phyloP scores from a whole-genome alignment of 2,113 vertebrate genomes.

The Engraulis encrasicolus region DNA sequence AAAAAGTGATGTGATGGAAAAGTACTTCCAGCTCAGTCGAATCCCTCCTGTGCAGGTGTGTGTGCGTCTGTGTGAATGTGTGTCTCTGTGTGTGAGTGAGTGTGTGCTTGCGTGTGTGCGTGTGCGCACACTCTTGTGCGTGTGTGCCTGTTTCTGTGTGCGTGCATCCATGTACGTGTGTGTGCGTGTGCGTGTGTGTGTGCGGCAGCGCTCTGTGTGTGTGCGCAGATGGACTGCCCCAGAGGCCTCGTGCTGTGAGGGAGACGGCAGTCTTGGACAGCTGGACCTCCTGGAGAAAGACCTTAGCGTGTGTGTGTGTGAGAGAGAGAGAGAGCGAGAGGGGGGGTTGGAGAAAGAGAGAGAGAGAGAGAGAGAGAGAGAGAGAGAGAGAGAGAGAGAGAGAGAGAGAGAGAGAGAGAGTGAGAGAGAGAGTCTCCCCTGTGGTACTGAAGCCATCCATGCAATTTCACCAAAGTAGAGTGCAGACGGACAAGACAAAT shows the following conservation, averaged over 20 bases:
- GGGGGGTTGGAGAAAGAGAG: background rate
- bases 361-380: background rate
- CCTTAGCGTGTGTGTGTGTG: no score
- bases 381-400: background rate
- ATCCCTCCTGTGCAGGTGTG: conserved; percentile 8
- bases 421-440: conserved; percentile 28
- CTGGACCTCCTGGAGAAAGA: background rate
- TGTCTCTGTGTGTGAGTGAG: no score
- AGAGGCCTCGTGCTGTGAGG: background rate
- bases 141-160: no score
- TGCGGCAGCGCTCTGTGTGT: conserved; percentile 27
- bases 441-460: no score
- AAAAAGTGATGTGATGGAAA: no score
- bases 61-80: no score
- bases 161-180: no score
- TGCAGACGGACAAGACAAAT: no score
- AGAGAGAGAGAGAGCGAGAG: background rate
- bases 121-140: no score
- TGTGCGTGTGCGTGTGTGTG: background rate
- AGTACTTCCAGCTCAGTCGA: background rate
- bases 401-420: no score
- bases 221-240: background rate
- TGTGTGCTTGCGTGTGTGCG: no score
- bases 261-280: background rate
- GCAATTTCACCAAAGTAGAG: conserved; percentile 36